Evolutionary conservation across 2,888 invertebrate genomes (phyloP).

Genomic region (Xestobium rufovillosum): DNA sequence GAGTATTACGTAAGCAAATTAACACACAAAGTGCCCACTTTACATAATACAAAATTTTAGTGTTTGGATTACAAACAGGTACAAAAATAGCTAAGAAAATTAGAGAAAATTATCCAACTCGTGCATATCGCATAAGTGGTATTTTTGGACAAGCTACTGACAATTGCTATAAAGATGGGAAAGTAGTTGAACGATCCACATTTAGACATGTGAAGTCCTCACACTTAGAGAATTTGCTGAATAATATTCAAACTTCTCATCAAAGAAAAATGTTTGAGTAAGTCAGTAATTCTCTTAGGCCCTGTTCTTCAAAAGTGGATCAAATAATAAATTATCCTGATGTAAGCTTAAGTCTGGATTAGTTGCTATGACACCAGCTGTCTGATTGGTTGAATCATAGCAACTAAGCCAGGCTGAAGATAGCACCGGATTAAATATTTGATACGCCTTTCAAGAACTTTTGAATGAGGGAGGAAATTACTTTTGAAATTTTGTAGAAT

Average conservation of each 20-base stretch:
- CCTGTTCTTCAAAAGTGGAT: background rate
- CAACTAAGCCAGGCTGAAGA: too few species aligned
- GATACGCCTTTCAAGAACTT: too few species aligned
- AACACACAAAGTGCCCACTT: background rate
- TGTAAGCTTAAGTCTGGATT: too few species aligned
- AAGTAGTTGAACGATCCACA: conserved; percentile 60
- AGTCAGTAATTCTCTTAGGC: conserved; percentile 38
- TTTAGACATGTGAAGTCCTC: conserved; percentile 62
- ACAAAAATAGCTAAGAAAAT: conserved; percentile 50
- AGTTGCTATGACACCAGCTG: too few species aligned
- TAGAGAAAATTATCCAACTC: conserved; percentile 53
- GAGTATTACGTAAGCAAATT: conserved; percentile 57
- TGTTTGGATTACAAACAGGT: conserved; percentile 68
- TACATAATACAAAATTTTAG: conserved; percentile 41
- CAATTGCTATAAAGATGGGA: conserved; percentile 63
- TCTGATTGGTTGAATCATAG: too few species aligned
- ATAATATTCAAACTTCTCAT: conserved; percentile 77
- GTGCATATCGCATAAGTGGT: conserved; percentile 68
- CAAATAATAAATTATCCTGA: background rate
- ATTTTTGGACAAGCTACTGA: conserved; percentile 70
- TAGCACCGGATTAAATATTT: too few species aligned
- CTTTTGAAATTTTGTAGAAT: conserved; percentile 52
- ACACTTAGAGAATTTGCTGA: conserved; percentile 65
- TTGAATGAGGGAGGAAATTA: too few species aligned
- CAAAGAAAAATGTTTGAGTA: conserved; percentile 82